A percentile compares a stretch with the other conserved stretches of the same genome.
These are phyloP conservation scores for Leptopilina syphax DNA, from an alignment of 2,888 invertebrate species.

Conservation along the genomic window DNA sequence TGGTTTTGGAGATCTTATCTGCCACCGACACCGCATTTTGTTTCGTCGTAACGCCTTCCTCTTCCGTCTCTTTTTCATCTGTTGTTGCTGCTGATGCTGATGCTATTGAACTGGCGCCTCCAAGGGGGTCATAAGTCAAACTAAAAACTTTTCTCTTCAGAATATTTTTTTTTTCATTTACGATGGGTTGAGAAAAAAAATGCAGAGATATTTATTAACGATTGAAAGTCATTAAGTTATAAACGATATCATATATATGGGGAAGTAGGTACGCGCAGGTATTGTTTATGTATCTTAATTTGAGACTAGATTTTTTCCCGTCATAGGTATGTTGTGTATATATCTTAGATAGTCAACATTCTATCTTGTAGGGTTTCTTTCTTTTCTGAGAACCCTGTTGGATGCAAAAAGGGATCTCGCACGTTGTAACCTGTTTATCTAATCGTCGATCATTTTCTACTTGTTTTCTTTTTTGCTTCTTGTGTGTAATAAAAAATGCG, in stretches of 20 bases:
- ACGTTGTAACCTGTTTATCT: constrained; percentile 68
- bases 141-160: constrained; percentile 14
- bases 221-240: background rate
- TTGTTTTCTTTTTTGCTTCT: constrained; percentile 52
- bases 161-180: background rate
- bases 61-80: constrained; percentile 54
- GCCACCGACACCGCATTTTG: constrained; percentile 63
- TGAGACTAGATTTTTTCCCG: constrained; percentile 62
- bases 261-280: background rate
- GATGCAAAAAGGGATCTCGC: constrained; percentile 62
- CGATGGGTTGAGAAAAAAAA: background rate
- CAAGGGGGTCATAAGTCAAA: constrained; percentile 34
- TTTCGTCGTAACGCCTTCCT: constrained; percentile 65
- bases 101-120: constrained; percentile 42
- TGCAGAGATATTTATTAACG: background rate
- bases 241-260: background rate
- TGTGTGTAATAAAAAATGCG: no score
- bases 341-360: constrained; percentile 65
- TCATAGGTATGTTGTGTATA: constrained; percentile 66
- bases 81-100: constrained; percentile 47
- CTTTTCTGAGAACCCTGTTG: constrained; percentile 69
- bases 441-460: constrained; percentile 66
- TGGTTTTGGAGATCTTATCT: constrained; percentile 72
- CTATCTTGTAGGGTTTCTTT: constrained; percentile 47
- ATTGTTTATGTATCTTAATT: constrained; percentile 66